Evolutionary conservation across 2,113 vertebrate genomes (phyloP).

Genomic region (Anolis sagrei): DNA sequence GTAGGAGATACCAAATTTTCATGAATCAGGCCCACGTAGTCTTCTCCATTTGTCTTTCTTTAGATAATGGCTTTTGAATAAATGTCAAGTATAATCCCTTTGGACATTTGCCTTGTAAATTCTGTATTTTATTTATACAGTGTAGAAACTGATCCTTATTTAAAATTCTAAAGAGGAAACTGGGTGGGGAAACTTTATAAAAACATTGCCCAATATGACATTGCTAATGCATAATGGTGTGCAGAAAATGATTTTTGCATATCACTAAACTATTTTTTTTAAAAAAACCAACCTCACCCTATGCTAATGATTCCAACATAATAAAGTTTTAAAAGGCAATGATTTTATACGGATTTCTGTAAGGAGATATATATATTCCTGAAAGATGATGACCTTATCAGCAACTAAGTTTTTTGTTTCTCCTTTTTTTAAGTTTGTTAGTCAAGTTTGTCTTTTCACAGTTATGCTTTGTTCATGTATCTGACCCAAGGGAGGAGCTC

Average conservation of each 20-base stretch:
- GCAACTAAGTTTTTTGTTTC: rapidly evolving
- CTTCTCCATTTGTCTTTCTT: neutral
- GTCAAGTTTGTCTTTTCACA: neutral
- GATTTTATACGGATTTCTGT: neutral
- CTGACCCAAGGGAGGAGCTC: conserved; percentile 71
- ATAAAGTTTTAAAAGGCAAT: conserved; percentile 19
- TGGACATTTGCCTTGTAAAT: neutral
- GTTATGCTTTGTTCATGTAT: conserved; percentile 20
- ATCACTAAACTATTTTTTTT: neutral
- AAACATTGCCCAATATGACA: neutral
- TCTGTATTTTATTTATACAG: neutral
- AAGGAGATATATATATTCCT: neutral
- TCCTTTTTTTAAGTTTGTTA: conserved; percentile 11
- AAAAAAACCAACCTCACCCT: neutral
- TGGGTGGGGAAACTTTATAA: neutral
- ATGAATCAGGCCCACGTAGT: neutral
- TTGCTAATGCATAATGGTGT: neutral
- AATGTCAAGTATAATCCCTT: neutral
- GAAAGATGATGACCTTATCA: neutral
- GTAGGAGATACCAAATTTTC: too few relatives aligned
- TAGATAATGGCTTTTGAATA: conserved; percentile 2
- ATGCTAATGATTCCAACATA: neutral
- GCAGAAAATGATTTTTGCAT: neutral
- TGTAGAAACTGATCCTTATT: neutral
- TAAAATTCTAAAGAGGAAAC: neutral